Evolutionary conservation across 2,113 vertebrate genomes (phyloP), one percentile per base, ranked within the genome.

Genomic region (Zosterops lateralis): DNA sequence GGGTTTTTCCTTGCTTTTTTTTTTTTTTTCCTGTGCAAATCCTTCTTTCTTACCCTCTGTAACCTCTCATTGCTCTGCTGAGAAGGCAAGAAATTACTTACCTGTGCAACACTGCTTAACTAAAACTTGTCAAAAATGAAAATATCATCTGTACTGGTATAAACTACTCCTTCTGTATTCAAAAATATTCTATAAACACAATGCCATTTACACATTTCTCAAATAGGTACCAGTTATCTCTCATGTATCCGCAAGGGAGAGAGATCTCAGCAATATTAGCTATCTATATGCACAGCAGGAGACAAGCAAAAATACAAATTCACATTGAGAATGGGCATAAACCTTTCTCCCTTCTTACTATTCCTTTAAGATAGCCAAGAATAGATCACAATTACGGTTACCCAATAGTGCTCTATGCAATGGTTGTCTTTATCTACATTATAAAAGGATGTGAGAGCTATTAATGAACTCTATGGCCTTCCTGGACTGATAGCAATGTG

Each of bases 1-100:
- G 6, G 2, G 1, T 0, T 0, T 0, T 34, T n/a, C 18, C 11
- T 9, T 21, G 1, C 3, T 3, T 11, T 17, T 1, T 14, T 11
- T 8, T 51, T 40, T 72, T 13, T 38, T 91, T 66, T 64, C 22
- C 22, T 36, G 5, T 34, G 6, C 11, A 74, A 34, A 20, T 36
- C 12, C 14, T 53, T 34, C 38, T 53, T 81, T 66, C 13, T 68
- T 31, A 32, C 8, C 19, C 48, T 9, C 7, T 71, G 17, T 31
- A 74, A 17, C 3, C 3, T 62, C 57, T 58, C 48, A 53, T 3
- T 10, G 12, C 15, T 45, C 29, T 66, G 24, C 20, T 38, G 22
- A 24, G 26, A 47, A 73, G 18, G 7, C 47, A 48, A 16, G 24
- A 22, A 64, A 73, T n/a, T 5, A 38, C 14, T 31, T 36, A 42